These are phyloP conservation scores for Aphidius gifuensis DNA, from an alignment of 1,140 invertebrate species.

Conservation along the genomic window DNA sequence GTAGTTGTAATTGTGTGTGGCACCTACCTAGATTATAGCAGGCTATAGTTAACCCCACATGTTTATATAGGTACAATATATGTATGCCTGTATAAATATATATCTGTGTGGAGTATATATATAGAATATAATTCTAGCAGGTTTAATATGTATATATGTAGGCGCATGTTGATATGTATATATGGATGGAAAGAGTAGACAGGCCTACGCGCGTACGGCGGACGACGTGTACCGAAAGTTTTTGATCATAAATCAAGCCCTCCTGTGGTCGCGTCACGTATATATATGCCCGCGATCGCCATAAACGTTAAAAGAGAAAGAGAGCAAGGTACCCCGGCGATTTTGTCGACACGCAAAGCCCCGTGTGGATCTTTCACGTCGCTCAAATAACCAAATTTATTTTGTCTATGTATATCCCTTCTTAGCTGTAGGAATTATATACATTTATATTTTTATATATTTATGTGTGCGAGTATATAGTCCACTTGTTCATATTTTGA, in stretches of 20 bases:
- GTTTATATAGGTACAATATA: neutral
- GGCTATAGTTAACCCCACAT: too few species aligned
- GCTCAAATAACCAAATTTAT: neutral
- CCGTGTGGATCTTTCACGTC: too few species aligned
- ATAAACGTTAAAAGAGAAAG: neutral
- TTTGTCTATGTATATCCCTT: neutral
- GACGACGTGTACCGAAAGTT: constrained; percentile 45
- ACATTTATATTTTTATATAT: too few species aligned
- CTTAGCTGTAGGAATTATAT: too few species aligned
- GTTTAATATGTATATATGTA: neutral
- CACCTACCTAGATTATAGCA: too few species aligned
- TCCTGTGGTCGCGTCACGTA: constrained; percentile 30
- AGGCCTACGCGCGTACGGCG: constrained; percentile 26
- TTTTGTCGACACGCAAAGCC: constrained; percentile 1
- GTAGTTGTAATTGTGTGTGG: too few species aligned
- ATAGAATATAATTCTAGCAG: too few species aligned
- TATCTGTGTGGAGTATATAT: too few species aligned
- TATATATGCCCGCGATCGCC: neutral
- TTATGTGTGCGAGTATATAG: too few species aligned
- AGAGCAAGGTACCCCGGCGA: too few species aligned
- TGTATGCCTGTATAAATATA: too few species aligned
- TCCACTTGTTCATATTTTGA: too few species aligned
- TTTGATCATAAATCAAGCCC: constrained; percentile 48
- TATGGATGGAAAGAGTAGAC: neutral
- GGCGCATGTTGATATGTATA: constrained; percentile 21